Base-by-base conservation (phyloP, 2,888 invertebrate genomes). In the Colletes collaris region DNA sequence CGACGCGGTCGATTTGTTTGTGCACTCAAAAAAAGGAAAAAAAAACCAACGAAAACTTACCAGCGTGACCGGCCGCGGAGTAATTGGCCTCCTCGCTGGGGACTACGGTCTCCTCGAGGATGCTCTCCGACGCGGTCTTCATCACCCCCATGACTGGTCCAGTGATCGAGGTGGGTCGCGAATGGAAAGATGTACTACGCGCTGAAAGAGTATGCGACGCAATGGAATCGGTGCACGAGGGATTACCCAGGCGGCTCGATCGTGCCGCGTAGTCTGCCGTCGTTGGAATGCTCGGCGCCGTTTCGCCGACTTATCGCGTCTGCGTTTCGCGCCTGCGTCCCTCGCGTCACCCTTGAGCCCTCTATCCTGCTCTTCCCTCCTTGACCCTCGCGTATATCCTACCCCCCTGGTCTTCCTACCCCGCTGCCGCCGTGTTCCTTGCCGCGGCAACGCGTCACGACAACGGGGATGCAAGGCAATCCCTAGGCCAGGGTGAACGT, bases 51-150 rank as follows among this genome's bases (percentile, higher is more conserved):
- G 50, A 35, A 50, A 59, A 89, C 92, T 91, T 76, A 92, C 92
- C 92, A 85, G 91, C 87, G 82, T 91, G 88, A 35, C 89, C 88
- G 71, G 90, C 92, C 72, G 91, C 76, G 4, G 92, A 92, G 74
- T 90, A 89, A 82, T 92, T 92, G n/a, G 92, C 91, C 69, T 92
- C 91, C 71, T 92, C 92, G 82, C 91, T 91, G 4, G 91, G 92
- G 35, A 91, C 75, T 37, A 90, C 87, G 16, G 87, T 86, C 59
- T 92, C 92, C 84, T 90, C 91, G 76, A 92, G 87, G 75, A 91
- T 88, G 73, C 87, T 91, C 76, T 92, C 91, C 44, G 91, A 89
- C 67, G 86, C 90, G n/a, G 89, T 87, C 85, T 89, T 92, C 75
- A 92, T 86, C 85, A 93, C 89, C 87, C 92, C 92, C 93, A 93